These are phyloP conservation scores for Caenorhabditis latens DNA, from an alignment of 1,140 invertebrate genomes.

Conservation along the genomic window DNA sequence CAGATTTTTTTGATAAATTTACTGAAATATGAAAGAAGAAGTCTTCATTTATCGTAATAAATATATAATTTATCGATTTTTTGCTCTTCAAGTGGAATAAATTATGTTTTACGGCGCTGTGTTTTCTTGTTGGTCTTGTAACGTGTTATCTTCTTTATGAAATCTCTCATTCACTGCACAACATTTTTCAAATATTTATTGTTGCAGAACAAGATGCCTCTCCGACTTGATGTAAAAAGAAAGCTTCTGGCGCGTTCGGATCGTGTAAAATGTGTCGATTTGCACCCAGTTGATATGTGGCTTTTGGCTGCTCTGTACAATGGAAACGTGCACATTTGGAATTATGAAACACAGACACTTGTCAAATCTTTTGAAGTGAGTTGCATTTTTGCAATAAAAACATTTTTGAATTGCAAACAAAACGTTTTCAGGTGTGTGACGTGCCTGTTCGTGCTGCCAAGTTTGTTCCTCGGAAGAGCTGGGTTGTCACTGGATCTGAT, in stretches of 20 bases:
- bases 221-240: conserved; percentile 96
- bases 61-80: background rate
- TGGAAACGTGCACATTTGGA: conserved; percentile 99
- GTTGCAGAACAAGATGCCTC: conserved; percentile 81
- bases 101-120: no score
- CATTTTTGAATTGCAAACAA: background rate
- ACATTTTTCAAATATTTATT: background rate
- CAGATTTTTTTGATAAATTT: background rate
- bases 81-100: background rate
- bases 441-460: conserved; percentile 93
- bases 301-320: conserved; percentile 97
- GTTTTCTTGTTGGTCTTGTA: background rate
- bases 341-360: conserved; percentile 87
- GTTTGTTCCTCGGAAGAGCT: conserved; percentile 97
- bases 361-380: conserved; percentile 91
- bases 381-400: background rate
- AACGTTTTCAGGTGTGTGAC: conserved; percentile 84
- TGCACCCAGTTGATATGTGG: conserved; percentile 97
- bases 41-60: background rate
- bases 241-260: conserved; percentile 96
- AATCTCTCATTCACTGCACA: background rate
- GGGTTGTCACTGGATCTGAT: conserved; percentile 95
- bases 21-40: background rate
- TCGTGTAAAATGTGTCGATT: conserved; percentile 95
- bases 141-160: background rate